Evolutionary conservation across 1,140 invertebrate species (phyloP).

Genomic region (Antheraea mylitta): DNA sequence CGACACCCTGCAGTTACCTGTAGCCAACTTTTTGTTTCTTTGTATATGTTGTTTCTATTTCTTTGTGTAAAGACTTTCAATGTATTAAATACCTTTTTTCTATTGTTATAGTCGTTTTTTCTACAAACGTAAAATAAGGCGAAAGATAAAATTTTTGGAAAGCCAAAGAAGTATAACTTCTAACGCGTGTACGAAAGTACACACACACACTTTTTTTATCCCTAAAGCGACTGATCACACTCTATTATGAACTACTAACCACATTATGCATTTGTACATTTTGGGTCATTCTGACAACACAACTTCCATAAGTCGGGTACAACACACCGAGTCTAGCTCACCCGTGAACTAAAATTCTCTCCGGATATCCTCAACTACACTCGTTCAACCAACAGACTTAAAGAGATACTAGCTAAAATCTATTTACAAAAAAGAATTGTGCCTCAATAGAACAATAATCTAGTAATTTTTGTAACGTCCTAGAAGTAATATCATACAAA

Average conservation of each 20-base stretch:
- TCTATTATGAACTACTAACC: slow-evolving; percentile 4
- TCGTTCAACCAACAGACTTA: slow-evolving; percentile 23
- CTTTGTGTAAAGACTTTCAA: too few species aligned
- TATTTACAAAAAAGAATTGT: slow-evolving; percentile 76
- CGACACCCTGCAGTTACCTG: too few species aligned
- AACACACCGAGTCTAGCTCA: slow-evolving; percentile 16
- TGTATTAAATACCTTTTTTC: too few species aligned
- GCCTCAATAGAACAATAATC: slow-evolving; percentile 63
- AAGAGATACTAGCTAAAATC: slow-evolving; percentile 57
- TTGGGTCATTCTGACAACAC: not conserved
- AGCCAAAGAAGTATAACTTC: too few species aligned
- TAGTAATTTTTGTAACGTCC: slow-evolving; percentile 53
- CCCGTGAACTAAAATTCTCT: slow-evolving; percentile 13
- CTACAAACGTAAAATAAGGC: too few species aligned
- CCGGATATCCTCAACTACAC: slow-evolving; percentile 33
- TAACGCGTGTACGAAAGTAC: too few species aligned
- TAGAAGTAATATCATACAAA: slow-evolving; percentile 61
- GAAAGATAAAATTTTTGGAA: too few species aligned
- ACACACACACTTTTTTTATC: too few species aligned
- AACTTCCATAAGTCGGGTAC: not conserved
- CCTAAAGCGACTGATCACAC: not conserved
- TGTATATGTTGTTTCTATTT: too few species aligned
- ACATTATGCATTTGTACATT: slow-evolving; percentile 4
- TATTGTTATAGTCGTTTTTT: too few species aligned
- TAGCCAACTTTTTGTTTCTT: too few species aligned